Evolutionary conservation across 2,113 vertebrate genomes (phyloP).

Genomic region (Dipodomys ordii): DNA sequence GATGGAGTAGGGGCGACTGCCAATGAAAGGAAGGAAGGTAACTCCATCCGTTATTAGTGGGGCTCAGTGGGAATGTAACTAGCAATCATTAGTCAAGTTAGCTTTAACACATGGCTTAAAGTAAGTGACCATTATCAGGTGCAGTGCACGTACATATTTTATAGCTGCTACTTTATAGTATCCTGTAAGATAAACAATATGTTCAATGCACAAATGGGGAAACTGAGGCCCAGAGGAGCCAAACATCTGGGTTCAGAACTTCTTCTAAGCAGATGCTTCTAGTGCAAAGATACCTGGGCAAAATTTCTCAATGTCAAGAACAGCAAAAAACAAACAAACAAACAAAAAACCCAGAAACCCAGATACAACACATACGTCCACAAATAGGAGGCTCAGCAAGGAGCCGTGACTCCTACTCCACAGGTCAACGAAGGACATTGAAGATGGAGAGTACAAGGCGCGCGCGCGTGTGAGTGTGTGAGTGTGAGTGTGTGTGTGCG

Average conservation of each 20-base stretch:
- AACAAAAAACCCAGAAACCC: too few relatives aligned
- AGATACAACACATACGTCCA: too few relatives aligned
- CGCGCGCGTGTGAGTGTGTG: too few relatives aligned
- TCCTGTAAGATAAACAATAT: not conserved
- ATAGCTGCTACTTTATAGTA: not conserved
- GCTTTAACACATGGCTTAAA: not conserved
- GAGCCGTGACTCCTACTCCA: too few relatives aligned
- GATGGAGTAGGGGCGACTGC: not conserved
- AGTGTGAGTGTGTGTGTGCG: too few relatives aligned
- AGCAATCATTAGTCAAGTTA: not conserved
- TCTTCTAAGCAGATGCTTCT: not conserved
- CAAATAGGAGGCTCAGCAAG: not conserved
- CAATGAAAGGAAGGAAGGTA: not conserved
- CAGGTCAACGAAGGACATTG: too few relatives aligned
- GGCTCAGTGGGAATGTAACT: accelerated
- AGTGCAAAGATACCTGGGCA: accelerated
- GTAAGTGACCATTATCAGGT: not conserved
- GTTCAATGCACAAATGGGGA: not conserved
- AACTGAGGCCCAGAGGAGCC: not conserved
- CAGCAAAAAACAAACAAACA: not conserved
- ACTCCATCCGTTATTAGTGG: not conserved
- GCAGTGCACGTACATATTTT: not conserved
- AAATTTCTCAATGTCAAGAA: not conserved
- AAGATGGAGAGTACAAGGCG: too few relatives aligned
- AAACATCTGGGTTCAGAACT: not conserved